A percentile compares a stretch with the other conserved stretches of the same genome.
phyloP scores from a whole-genome alignment of 2,113 vertebrate genomes.

The Dryoscopus gambensis region DNA sequence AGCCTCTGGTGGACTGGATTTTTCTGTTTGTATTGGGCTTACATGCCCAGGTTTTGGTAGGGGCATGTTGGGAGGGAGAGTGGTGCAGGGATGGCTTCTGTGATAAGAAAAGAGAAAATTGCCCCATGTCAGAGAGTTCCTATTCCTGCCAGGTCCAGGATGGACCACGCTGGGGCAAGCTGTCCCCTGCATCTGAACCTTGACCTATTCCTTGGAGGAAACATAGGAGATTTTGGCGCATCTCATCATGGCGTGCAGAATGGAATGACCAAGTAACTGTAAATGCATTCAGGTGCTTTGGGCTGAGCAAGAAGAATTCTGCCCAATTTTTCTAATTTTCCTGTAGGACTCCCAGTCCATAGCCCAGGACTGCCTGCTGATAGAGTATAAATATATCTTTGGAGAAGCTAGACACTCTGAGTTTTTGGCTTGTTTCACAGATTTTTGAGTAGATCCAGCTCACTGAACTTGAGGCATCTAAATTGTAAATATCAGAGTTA shows the following conservation, averaged over 20 bases:
- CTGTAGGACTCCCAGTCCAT: not conserved
- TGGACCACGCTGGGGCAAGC: accelerated
- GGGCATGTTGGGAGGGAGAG: accelerated
- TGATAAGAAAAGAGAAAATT: not conserved
- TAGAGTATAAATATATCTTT: not conserved
- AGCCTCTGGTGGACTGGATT: not conserved
- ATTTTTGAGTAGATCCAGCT: not conserved
- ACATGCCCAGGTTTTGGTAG: not conserved
- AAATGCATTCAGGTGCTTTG: not conserved
- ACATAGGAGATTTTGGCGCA: not conserved
- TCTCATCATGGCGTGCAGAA: not conserved
- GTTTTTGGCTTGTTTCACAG: accelerated
- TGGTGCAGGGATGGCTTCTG: not conserved
- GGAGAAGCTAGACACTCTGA: not conserved
- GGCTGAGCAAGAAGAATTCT: not conserved
- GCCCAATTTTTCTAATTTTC: not conserved
- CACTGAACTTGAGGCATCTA: not conserved
- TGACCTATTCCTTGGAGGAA: not conserved
- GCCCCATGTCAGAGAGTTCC: accelerated
- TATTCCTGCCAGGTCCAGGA: not conserved
- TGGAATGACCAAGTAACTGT: not conserved
- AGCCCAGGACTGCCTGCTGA: not conserved
- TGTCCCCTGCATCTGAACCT: not conserved
- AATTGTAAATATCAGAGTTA: not conserved
- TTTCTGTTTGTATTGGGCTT: not conserved